These are phyloP conservation scores for Clarias macrocephalus DNA, from an alignment of 2,113 vertebrate species.

Conservation along the genomic window DNA sequence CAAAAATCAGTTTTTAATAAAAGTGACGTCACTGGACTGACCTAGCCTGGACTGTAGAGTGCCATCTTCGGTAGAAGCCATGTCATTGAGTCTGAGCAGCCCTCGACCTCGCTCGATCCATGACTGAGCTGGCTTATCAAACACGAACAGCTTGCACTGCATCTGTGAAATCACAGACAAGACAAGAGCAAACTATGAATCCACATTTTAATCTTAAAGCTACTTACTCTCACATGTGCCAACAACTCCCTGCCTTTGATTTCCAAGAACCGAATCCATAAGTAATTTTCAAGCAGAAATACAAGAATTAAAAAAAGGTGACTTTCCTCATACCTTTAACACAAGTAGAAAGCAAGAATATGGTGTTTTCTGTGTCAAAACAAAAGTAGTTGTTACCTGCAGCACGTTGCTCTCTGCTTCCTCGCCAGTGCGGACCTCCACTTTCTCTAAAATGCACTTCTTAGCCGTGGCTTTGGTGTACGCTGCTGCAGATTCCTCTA, in stretches of 20 bases:
- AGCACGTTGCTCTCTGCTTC: slow-evolving; percentile 97
- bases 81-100: slow-evolving; percentile 94
- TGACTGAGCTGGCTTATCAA: slow-evolving; percentile 95
- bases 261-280: neutral
- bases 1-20: neutral
- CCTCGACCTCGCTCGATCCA: slow-evolving; percentile 98
- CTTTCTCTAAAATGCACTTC: slow-evolving; percentile 94
- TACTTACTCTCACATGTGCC: neutral
- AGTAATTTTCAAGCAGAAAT: neutral
- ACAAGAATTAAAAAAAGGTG: neutral
- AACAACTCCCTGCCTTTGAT: neutral
- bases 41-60: slow-evolving; percentile 92
- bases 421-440: slow-evolving; percentile 96
- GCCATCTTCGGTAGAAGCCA: slow-evolving; percentile 93
- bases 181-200: neutral
- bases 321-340: neutral
- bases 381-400: slow-evolving; percentile 74
- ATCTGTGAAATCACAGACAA: slow-evolving; percentile 73
- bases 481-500: slow-evolving; percentile 95
- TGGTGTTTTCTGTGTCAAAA: neutral
- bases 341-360: neutral
- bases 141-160: slow-evolving; percentile 98
- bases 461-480: slow-evolving; percentile 98
- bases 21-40: slow-evolving; percentile 54
- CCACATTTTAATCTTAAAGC: neutral